Conservation (phyloP, 37 sponge, comb jelly and placozoan species). For the Haliclona indistincta region DNA sequence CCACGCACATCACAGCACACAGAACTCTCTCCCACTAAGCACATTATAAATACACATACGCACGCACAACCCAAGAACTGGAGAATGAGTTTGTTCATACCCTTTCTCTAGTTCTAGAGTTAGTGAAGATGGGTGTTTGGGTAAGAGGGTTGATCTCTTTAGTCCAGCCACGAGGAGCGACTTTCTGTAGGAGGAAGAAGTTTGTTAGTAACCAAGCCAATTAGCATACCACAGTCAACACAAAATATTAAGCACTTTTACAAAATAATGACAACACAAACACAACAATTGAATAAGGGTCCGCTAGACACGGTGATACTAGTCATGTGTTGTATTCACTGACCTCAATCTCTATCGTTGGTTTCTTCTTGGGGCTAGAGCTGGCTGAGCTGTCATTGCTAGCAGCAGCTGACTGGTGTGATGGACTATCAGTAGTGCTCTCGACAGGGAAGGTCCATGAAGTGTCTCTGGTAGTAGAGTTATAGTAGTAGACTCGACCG, state of each 20-base stretch:
- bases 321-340: too few species aligned
- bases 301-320: too few species aligned
- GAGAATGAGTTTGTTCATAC: constrained; percentile 15
- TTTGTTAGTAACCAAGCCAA: background rate
- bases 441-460: constrained; percentile 62
- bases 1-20: too few species aligned
- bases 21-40: background rate
- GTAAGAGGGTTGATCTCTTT: constrained; percentile 67
- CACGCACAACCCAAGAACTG: background rate
- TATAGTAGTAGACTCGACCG: constrained; percentile 72
- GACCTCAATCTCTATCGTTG: too few species aligned
- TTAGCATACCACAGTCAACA: too few species aligned
- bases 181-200: constrained; percentile 14
- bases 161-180: constrained; percentile 67
- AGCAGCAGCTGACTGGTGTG: too few species aligned
- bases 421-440: too few species aligned
- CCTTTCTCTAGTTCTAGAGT: constrained; percentile 54
- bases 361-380: too few species aligned
- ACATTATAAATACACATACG: background rate
- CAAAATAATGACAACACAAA: too few species aligned
- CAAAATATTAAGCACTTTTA: too few species aligned
- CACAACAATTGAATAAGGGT: too few species aligned
- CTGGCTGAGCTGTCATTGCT: too few species aligned
- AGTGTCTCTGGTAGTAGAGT: constrained; percentile 47
- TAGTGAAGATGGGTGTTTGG: constrained; percentile 61